phyloP scores from a whole-genome alignment of 1,140 invertebrate species.

The Phymorhynchus buccinoides region DNA sequence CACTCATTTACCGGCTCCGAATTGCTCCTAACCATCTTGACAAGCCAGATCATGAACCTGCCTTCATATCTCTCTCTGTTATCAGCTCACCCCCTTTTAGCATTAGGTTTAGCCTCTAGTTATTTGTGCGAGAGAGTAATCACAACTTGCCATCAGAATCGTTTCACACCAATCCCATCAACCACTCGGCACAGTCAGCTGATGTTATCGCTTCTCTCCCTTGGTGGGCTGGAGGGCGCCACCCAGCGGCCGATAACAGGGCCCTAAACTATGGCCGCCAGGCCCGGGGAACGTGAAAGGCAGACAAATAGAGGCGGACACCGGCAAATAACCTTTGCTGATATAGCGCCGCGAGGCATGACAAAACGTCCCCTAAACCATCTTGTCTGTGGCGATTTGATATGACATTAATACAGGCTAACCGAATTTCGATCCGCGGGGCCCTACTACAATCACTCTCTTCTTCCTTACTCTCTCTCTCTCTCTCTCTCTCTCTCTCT shows the following conservation, averaged over 20 bases:
- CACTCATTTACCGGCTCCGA: no score
- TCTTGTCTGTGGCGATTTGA: slow-evolving; percentile 39
- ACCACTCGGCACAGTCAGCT: neutral
- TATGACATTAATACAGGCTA: slow-evolving; percentile 42
- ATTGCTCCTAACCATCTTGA: neutral
- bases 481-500: neutral
- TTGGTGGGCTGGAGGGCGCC: slow-evolving; percentile 22
- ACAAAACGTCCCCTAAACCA: slow-evolving; percentile 39
- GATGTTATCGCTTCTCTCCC: slow-evolving; percentile 30
- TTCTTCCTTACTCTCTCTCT: neutral
- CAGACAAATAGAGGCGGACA: slow-evolving; percentile 35
- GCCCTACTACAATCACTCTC: neutral
- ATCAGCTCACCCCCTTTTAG: neutral
- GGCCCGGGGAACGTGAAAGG: slow-evolving; percentile 15
- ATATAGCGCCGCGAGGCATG: slow-evolving; percentile 31
- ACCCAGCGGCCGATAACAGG: slow-evolving; percentile 27
- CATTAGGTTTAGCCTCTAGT: no score
- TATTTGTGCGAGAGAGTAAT: slow-evolving; percentile 31
- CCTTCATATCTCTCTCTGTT: slow-evolving; percentile 12
- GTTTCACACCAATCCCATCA: slow-evolving; percentile 27
- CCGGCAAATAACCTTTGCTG: slow-evolving; percentile 35
- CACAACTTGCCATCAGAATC: slow-evolving; percentile 32
- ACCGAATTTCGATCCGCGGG: slow-evolving; percentile 31
- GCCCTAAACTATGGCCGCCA: slow-evolving; percentile 13
- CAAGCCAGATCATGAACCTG: slow-evolving; percentile 5